Base-by-base conservation (phyloP, 1,140 invertebrate species). In the Dendrolimus kikuchii region DNA sequence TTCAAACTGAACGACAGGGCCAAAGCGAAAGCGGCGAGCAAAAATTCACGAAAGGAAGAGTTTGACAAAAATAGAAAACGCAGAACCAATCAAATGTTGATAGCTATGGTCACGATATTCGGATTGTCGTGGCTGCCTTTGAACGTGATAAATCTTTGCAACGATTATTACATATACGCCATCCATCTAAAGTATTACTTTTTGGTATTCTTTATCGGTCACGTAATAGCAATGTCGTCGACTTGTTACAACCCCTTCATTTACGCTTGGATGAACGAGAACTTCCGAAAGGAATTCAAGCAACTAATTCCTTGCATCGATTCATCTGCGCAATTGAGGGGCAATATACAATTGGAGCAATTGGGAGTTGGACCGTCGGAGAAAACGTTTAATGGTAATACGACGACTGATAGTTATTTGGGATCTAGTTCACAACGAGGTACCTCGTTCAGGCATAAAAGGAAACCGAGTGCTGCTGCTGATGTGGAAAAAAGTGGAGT, bases 251-350 rank as follows among this genome's bases (percentile, higher is more conserved):
- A 99, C 82, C 97, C 97, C 0, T 92, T 92, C 61, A 86, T 92
- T 87, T 99, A 98, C 86, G 96, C 96, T 38, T 99, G 96, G 96
- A 93, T 98, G 86, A 99, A 99, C 85, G 97, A 98, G 66, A 99
- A 98, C 85, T 99, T 99, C 76, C 91, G 96, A 7, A 98, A 99
- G 82, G 96, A 99, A 81, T 99, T 99, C 77, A 96, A 96, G 62
- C 90, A 94, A 84, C 91, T 95, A 40, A 86, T 95, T 59, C 94
- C 94, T 3, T 95, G 93, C 77, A 95, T 94, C 53, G 88, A 89
- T 62, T 83, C 88, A 7, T 87, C 87, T 0, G 68, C 64, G 5
- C 71, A 81, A 43, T 60, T 79, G 38, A 66, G 86, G 51, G 72
- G 68, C 8, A 82, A 69, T 58, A 84, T 74, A 59, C 77, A 70